A percentile compares a stretch with the other conserved stretches of the same genome.
These are phyloP conservation scores for Dendronephthya gigantea DNA, from an alignment of 64 coral and sea anemone species.

Conservation along the genomic window DNA sequence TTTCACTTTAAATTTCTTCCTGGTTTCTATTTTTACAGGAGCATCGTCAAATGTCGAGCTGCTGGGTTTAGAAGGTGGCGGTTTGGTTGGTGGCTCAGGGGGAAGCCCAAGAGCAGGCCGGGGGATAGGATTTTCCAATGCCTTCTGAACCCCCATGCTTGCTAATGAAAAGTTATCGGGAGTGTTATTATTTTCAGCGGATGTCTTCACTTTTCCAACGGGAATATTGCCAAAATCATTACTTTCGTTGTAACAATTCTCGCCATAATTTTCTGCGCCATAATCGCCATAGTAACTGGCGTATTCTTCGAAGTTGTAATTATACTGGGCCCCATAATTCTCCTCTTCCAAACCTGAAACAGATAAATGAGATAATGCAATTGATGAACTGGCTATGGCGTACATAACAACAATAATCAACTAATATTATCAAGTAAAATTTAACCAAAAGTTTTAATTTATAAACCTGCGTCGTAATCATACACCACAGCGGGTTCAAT, in stretches of 20 bases:
- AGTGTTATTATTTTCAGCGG: background rate
- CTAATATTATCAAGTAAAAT: too few species aligned
- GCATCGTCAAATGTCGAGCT: background rate
- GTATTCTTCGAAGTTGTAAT: background rate
- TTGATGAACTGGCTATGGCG: too few species aligned
- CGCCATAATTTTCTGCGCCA: background rate
- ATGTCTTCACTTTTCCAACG: too few species aligned
- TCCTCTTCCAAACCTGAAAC: background rate
- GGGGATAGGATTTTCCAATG: background rate
- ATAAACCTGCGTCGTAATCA: background rate
- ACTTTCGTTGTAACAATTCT: background rate
- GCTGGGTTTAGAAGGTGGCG: background rate
- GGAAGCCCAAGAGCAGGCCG: background rate
- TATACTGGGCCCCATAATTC: background rate
- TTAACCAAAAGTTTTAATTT: background rate
- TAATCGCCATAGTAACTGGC: background rate
- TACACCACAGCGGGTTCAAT: background rate
- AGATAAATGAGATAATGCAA: too few species aligned
- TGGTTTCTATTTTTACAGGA: background rate
- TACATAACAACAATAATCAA: too few species aligned
- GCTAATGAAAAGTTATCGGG: background rate
- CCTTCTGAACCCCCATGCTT: background rate
- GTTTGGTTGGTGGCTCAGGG: background rate
- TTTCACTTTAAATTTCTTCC: background rate
- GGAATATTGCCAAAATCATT: background rate